Percentiles rank a stretch among this genome's conserved stretches.
Evolutionary conservation across 2,888 invertebrate genomes (phyloP).

Genomic region (Chalcis sispes): DNA sequence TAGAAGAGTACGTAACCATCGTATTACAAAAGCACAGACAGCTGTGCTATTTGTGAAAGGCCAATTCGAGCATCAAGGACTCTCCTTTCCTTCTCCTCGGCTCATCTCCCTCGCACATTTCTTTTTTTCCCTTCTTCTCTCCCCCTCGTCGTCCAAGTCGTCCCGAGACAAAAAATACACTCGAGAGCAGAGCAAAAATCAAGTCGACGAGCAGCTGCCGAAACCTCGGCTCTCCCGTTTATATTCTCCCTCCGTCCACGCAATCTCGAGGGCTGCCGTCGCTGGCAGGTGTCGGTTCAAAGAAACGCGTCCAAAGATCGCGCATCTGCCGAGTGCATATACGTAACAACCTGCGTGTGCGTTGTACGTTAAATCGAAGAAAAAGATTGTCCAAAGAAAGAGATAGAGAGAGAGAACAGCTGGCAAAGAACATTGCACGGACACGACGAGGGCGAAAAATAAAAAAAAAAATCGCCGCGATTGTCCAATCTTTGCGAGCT

Average conservation of each 20-base stretch:
- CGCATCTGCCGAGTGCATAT: conserved; percentile 27
- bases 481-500: neutral
- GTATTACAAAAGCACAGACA: neutral
- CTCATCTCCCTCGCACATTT: conserved; percentile 6
- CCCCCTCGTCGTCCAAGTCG: too few species aligned
- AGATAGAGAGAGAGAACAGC: neutral
- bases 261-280: neutral
- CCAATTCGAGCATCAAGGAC: conserved; percentile 40
- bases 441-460: too few species aligned
- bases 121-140: neutral
- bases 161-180: too few species aligned
- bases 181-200: too few species aligned
- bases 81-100: neutral
- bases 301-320: neutral
- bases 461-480: neutral
- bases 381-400: neutral
- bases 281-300: conserved; percentile 30
- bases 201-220: conserved; percentile 41
- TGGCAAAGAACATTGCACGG: too few species aligned
- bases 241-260: too few species aligned
- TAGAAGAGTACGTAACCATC: neutral
- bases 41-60: conserved; percentile 10
- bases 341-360: too few species aligned
- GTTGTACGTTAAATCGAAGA: too few species aligned
- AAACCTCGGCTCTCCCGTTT: conserved; percentile 33